Evolutionary conservation across 2,888 invertebrate genomes (phyloP).

Genomic region (Odontomyia ornata): DNA sequence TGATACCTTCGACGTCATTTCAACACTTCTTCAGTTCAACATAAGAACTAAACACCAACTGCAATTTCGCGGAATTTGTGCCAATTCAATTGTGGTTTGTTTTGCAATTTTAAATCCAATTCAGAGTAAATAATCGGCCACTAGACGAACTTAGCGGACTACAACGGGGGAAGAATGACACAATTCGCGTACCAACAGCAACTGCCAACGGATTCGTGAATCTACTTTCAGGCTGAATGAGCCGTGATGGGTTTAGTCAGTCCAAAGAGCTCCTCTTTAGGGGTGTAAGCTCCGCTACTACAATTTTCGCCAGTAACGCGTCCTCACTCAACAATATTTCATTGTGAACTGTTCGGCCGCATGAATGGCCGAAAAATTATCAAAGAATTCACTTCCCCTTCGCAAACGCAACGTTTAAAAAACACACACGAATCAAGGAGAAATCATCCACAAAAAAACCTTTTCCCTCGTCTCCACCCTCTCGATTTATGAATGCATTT

Average conservation of each 20-base stretch:
- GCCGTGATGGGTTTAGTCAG: background rate
- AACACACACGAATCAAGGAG: background rate
- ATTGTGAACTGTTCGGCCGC: constrained; percentile 47
- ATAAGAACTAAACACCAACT: background rate
- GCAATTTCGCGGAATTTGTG: background rate
- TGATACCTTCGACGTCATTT: background rate
- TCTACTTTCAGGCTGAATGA: background rate
- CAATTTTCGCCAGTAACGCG: constrained; percentile 34
- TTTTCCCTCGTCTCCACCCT: background rate
- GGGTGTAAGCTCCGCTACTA: background rate
- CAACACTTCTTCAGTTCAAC: background rate
- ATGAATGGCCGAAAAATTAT: constrained; percentile 49
- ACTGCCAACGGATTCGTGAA: no score
- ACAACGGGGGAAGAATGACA: no score
- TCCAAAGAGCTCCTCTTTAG: background rate
- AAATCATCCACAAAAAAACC: background rate
- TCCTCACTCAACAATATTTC: constrained; percentile 52
- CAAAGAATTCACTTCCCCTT: constrained; percentile 49
- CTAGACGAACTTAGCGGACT: no score
- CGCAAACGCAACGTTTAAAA: background rate
- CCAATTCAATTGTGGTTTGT: background rate
- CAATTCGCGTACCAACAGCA: no score
- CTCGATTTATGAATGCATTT: background rate
- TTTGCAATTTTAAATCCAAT: no score
- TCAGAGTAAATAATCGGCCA: no score